Evolutionary conservation across 1,140 invertebrate genomes (phyloP), one percentile per base, ranked within the genome.

Genomic region (Chionoecetes opilio): DNA sequence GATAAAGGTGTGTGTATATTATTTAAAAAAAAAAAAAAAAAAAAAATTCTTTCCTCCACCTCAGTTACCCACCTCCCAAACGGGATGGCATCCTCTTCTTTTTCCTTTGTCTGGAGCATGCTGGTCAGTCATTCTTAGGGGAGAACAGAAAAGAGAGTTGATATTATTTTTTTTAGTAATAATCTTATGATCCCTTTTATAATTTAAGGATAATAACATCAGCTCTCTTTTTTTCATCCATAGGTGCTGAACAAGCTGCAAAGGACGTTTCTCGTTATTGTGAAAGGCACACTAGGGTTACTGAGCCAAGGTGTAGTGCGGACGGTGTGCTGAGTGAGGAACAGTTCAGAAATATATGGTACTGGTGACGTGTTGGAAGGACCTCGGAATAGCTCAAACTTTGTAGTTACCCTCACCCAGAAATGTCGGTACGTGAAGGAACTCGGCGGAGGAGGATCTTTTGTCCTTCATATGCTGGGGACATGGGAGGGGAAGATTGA

Each of bases 361-460:
- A 17, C 32, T 32, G 2, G 26, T 91, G 88, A 38, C 29, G 1
- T 91, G 37, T 29, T 46, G 89, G 35, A 26, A 46, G 14, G 26
- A 32, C 2, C 31, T 91, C 17, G 29, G 37, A 41, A 41, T 1
- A 53, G 53, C 31, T 53, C 29, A 87, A 9, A 87, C 14, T 32
- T 17, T 35, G 9, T 37, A 87, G 3, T 35, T 63, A 9, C 53
- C n/a, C 63, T 75, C 26, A 91, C 63, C 29, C 17, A 17, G 91
- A 82, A 82, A 95, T 93, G 91, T 92, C 94, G 17, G 91, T 89
- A 26, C 84, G 94, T 26, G 94, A 92, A 89, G 94, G 94, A 41
- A 96, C 96, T 26, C 91, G 96, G 46, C 82, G 96, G 37, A 96
- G 95, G 88, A 96, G 93, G 91, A 94, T 96, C 21, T 95, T n/a